Conservation (phyloP, 1,140 invertebrate species). For the Adoxophyes honmai region DNA sequence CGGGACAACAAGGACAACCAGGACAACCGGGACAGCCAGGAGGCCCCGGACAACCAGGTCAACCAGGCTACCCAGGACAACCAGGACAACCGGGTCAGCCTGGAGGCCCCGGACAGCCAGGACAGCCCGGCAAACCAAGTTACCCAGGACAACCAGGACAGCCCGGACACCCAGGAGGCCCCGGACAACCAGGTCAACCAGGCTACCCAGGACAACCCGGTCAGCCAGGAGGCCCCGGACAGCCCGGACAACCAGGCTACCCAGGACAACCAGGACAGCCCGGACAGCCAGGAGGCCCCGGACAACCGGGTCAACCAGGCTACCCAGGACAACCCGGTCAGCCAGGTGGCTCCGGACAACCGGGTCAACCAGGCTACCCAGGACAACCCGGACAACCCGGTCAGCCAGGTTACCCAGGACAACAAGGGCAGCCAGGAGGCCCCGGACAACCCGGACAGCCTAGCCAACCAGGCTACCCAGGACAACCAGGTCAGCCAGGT, state of each 20-base stretch:
- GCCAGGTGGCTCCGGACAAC: constrained; percentile 24
- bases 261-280: constrained; percentile 32
- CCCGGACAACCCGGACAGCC: constrained; percentile 23
- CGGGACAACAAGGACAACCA: constrained; percentile 28
- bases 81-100: constrained; percentile 32
- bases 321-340: constrained; percentile 21
- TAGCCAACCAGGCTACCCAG: constrained; percentile 24
- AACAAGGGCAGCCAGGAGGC: constrained; percentile 35
- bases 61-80: constrained; percentile 28
- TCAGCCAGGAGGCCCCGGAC: constrained; percentile 21
- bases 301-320: constrained; percentile 32
- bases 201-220: constrained; percentile 19
- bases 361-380: constrained; percentile 18
- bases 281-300: constrained; percentile 25
- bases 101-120: constrained; percentile 30
- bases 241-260: constrained; percentile 33
- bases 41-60: constrained; percentile 30
- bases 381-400: constrained; percentile 22
- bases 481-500: constrained; percentile 28
- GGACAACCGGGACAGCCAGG: constrained; percentile 32
- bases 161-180: constrained; percentile 21
- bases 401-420: constrained; percentile 37
- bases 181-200: constrained; percentile 20
- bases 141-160: constrained; percentile 31
- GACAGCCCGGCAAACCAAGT: constrained; percentile 31